These are phyloP conservation scores for Cyanistes caeruleus DNA, from an alignment of 2,113 vertebrate genomes.

Conservation along the genomic window DNA sequence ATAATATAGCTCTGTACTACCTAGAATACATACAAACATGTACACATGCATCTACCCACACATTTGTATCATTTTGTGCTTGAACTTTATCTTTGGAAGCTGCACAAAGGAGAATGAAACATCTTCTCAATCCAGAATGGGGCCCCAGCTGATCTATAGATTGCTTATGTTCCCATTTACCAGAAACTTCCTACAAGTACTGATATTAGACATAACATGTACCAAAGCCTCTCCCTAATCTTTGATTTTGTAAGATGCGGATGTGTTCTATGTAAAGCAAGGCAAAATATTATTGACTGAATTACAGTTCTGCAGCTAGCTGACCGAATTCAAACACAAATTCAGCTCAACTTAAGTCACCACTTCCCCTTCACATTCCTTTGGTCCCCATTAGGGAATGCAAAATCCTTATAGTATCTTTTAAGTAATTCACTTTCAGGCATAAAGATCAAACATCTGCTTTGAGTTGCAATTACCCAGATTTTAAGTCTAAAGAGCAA, in stretches of 20 bases:
- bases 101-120: background rate
- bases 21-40: background rate
- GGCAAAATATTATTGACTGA: background rate
- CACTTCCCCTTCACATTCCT: background rate
- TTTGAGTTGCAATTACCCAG: background rate
- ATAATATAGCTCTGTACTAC: background rate
- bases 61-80: background rate
- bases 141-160: background rate
- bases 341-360: background rate
- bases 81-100: background rate
- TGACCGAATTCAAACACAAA: background rate
- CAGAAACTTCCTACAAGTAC: background rate
- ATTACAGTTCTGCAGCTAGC: background rate
- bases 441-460: background rate
- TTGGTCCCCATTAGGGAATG: background rate
- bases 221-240: background rate
- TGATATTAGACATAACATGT: fast-evolving
- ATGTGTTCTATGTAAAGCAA: background rate
- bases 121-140: background rate
- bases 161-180: background rate
- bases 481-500: background rate
- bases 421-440: background rate
- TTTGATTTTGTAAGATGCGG: background rate
- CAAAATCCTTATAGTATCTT: background rate
- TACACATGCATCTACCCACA: background rate